These are phyloP conservation scores for Crocidura indochinensis DNA, from an alignment of 2,797 vertebrate genomes.

Conservation along the genomic window DNA sequence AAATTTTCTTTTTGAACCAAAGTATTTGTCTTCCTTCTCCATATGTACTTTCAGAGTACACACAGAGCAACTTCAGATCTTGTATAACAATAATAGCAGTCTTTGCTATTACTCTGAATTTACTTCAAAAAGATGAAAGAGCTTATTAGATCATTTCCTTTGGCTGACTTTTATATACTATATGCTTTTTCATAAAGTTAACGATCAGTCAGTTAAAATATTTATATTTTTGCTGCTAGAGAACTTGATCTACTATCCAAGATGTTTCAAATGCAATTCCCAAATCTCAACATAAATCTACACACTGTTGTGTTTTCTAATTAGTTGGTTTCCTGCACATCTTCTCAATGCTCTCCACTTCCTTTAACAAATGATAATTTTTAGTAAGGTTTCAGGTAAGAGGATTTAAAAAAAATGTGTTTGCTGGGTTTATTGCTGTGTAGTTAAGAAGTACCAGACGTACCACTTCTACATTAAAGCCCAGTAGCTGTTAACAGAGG, in stretches of 20 bases:
- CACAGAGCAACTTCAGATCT: neutral
- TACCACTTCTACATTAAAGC: neutral
- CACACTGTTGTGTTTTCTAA: neutral
- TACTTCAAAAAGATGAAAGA: neutral
- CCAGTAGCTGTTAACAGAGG: conserved; percentile 11
- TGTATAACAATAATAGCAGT: neutral
- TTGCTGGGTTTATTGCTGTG: neutral
- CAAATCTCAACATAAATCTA: neutral
- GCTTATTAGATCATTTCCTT: neutral
- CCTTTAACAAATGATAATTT: neutral
- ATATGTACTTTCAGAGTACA: neutral
- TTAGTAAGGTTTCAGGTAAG: neutral
- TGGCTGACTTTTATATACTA: neutral
- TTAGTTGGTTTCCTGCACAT: neutral
- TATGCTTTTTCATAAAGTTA: conserved; percentile 11
- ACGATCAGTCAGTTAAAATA: neutral
- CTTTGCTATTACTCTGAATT: conserved; percentile 2
- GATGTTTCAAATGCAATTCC: neutral
- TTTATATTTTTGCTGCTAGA: neutral
- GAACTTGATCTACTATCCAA: neutral
- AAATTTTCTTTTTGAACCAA: conserved; percentile 60
- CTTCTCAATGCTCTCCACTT: neutral
- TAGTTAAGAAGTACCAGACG: neutral
- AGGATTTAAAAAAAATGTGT: neutral
- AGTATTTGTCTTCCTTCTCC: conserved; percentile 28